phyloP scores from a whole-genome alignment of 2,797 vertebrate species.

The Moxostoma hubbsi region DNA sequence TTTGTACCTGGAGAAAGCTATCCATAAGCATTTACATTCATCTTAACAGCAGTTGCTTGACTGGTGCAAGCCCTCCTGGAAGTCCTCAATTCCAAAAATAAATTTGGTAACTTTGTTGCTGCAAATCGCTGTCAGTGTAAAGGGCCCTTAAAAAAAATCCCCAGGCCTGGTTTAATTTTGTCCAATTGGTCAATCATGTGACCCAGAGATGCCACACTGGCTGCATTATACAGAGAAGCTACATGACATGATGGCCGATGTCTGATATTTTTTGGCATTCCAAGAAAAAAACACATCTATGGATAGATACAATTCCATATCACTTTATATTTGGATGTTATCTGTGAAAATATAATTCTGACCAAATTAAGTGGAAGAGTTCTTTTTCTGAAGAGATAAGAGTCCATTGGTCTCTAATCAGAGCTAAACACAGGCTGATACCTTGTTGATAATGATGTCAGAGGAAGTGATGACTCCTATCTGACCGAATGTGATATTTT shows the following conservation, averaged over 20 bases:
- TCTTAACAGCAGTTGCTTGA: too few relatives aligned
- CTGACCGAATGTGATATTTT: too few relatives aligned
- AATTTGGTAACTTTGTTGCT: background rate
- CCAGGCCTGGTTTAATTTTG: background rate
- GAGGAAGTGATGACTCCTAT: background rate
- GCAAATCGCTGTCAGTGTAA: background rate
- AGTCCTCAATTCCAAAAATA: background rate
- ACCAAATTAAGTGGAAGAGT: slow-evolving; percentile 5
- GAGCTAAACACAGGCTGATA: slow-evolving; percentile 26
- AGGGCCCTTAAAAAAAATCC: background rate
- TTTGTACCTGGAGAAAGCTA: too few relatives aligned
- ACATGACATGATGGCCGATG: background rate
- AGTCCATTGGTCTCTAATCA: background rate
- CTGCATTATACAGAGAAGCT: background rate
- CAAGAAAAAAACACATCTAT: slow-evolving; percentile 38
- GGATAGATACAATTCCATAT: slow-evolving; percentile 8
- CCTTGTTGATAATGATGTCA: slow-evolving; percentile 42
- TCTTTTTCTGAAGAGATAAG: slow-evolving; percentile 43
- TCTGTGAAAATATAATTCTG: slow-evolving; percentile 8
- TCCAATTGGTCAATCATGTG: background rate
- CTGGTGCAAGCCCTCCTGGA: too few relatives aligned
- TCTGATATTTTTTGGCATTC: slow-evolving; percentile 22
- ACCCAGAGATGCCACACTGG: background rate
- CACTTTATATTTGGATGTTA: background rate
- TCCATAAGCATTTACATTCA: too few relatives aligned